phyloP scores from a whole-genome alignment of 2,797 vertebrate genomes.

The Taenioides sp. region DNA sequence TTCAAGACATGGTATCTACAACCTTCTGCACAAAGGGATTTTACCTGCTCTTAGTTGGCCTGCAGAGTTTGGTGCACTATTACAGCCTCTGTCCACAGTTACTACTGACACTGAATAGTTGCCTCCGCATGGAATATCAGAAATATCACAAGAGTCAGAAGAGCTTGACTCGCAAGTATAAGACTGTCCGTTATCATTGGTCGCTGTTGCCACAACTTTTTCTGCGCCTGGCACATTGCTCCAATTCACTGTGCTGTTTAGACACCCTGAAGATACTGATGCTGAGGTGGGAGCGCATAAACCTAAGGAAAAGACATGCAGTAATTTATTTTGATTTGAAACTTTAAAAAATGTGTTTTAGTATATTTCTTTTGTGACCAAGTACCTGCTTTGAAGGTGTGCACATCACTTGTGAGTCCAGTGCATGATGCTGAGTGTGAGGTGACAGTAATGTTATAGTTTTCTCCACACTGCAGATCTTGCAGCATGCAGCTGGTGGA shows the following conservation, averaged over 20 bases:
- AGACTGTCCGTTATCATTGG: conserved; percentile 47
- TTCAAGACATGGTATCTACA: not conserved
- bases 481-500: conserved; percentile 59
- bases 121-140: conserved; percentile 64
- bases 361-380: no score
- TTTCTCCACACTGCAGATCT: conserved; percentile 71
- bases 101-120: conserved; percentile 60
- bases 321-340: not conserved
- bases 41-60: conserved; percentile 61
- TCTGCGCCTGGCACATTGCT: conserved; percentile 49
- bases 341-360: no score
- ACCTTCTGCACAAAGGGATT: not conserved
- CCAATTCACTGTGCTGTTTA: conserved; percentile 63
- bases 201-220: conserved; percentile 58
- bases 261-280: conserved; percentile 51
- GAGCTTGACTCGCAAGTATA: conserved; percentile 60
- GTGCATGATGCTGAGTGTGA: conserved; percentile 65
- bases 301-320: conserved; percentile 47
- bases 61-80: conserved; percentile 47
- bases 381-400: conserved; percentile 64
- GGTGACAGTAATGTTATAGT: conserved; percentile 63
- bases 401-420: conserved; percentile 49
- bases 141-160: conserved; percentile 62
- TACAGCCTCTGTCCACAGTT: conserved; percentile 61
- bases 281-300: conserved; percentile 69